Evolutionary conservation across 2,888 invertebrate species (phyloP).

Genomic region (Melinaea marsaeus): DNA sequence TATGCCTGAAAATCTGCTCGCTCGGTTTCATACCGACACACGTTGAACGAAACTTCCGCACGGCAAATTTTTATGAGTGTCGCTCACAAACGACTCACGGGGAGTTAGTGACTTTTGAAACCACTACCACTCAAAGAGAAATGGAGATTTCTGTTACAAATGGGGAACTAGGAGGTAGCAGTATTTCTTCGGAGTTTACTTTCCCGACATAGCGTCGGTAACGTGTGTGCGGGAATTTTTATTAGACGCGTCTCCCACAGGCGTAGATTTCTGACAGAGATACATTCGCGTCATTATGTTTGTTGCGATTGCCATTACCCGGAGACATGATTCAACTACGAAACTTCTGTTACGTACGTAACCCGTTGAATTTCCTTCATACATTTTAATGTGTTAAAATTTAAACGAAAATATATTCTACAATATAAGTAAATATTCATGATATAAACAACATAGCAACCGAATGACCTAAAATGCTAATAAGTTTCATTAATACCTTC

Average conservation of each 20-base stretch:
- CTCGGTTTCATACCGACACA: too few relatives aligned
- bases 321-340: constrained; percentile 2
- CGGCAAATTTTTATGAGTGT: constrained; percentile 73
- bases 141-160: constrained; percentile 67
- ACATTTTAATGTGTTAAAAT: too few relatives aligned
- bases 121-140: constrained; percentile 74
- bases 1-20: too few relatives aligned
- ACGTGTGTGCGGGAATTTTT: constrained; percentile 68
- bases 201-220: constrained; percentile 66
- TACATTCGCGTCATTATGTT: constrained; percentile 44
- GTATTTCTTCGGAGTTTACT: constrained; percentile 74
- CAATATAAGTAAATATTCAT: too few relatives aligned
- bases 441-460: too few relatives aligned
- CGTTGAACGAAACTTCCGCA: constrained; percentile 58
- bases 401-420: too few relatives aligned
- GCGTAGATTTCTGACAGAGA: constrained; percentile 65
- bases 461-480: not conserved
- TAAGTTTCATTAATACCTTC: not conserved
- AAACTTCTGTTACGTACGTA: not conserved
- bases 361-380: not conserved
- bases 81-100: constrained; percentile 62
- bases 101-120: constrained; percentile 68
- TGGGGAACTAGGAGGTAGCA: constrained; percentile 67
- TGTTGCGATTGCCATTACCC: constrained; percentile 10
- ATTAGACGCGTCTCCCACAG: constrained; percentile 63